phyloP scores from a whole-genome alignment of 2,888 invertebrate genomes.

The Creontiades dilutus region DNA sequence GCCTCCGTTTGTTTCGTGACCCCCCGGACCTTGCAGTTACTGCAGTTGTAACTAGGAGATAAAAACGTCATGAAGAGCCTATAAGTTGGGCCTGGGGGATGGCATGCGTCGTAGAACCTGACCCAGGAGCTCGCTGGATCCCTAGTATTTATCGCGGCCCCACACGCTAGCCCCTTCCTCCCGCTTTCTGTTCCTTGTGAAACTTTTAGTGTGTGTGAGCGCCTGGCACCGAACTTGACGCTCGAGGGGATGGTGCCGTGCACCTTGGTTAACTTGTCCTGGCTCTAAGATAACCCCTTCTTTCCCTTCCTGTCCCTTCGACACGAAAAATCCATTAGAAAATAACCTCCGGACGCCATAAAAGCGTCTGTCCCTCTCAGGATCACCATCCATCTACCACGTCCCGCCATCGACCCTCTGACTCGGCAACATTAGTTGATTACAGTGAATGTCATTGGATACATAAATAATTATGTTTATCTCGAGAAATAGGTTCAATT shows the following conservation, averaged over 20 bases:
- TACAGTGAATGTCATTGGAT: not conserved
- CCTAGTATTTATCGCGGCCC: conserved; percentile 30
- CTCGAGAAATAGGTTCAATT: too few relatives aligned
- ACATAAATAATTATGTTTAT: not conserved
- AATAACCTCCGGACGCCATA: conserved; percentile 35
- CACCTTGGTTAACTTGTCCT: conserved; percentile 36
- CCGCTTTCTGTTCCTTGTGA: conserved; percentile 14
- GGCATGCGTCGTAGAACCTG: conserved; percentile 15
- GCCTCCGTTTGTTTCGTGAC: not conserved
- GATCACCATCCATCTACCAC: not conserved
- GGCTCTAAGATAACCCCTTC: not conserved
- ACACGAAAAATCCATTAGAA: conserved; percentile 52
- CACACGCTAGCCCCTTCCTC: conserved; percentile 3
- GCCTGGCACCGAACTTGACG: conserved; percentile 50
- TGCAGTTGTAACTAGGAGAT: conserved; percentile 47
- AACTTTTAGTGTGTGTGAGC: conserved; percentile 32
- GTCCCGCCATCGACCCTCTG: not conserved
- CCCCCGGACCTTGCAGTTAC: conserved; percentile 37
- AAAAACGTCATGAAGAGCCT: conserved; percentile 53
- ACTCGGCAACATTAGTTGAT: conserved; percentile 9
- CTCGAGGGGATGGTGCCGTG: not conserved
- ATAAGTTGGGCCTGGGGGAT: conserved; percentile 16
- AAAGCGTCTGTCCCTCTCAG: conserved; percentile 20
- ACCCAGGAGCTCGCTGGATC: not conserved
- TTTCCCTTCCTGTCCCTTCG: not conserved